Evolutionary conservation across 2,113 vertebrate species (phyloP), one percentile per base, ranked within the genome.

Genomic region (Indicator indicator): DNA sequence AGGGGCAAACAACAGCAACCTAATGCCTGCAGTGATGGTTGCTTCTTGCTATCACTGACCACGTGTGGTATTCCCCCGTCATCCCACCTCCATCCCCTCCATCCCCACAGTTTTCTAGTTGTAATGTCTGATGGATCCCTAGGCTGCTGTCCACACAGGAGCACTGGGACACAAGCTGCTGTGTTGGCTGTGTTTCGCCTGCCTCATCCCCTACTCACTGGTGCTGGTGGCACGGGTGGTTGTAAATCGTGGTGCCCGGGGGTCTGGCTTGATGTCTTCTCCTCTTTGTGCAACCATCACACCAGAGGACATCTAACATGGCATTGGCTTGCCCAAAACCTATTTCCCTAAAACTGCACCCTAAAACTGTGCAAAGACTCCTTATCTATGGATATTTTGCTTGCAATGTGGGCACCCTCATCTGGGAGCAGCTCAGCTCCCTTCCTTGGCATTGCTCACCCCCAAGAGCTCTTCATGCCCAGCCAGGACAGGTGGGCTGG

Each of bases 251-350:
- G 38, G 42, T 79, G 83, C 21, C 33, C 2, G 1, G 23, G 36
- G 46, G 64, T 33, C 20, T 55, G 74, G 36, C 54, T 54, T 68
- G 60, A 23, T 81, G 58, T 21, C 48, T 50, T 50, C 10, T 48
- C 70, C 18, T 81, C 60, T 19, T 26, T 44, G 46, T 5, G 5
- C 46, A n/a, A 58, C 58, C n/a, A 5, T 63, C 54, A 75, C 40
- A 48, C 26, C 0, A 0, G 58, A 62, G 52, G 21, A n/a, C 46
- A 54, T 42, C 0, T 12, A 42, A 26, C 26, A 32, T 2, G 3
- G 26, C 5, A 13, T 30, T 5, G 27, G 13, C 67, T 75, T 36
- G 40, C 15, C 64, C 68, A 42, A 59, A 80, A 86, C 82, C 86
- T 6, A 4, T n/a, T n/a, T n/a, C n/a, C n/a, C n/a, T n/a, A n/a